These are phyloP conservation scores for Aleiodes alternator DNA, from an alignment of 2,888 invertebrate genomes.

Conservation along the genomic window DNA sequence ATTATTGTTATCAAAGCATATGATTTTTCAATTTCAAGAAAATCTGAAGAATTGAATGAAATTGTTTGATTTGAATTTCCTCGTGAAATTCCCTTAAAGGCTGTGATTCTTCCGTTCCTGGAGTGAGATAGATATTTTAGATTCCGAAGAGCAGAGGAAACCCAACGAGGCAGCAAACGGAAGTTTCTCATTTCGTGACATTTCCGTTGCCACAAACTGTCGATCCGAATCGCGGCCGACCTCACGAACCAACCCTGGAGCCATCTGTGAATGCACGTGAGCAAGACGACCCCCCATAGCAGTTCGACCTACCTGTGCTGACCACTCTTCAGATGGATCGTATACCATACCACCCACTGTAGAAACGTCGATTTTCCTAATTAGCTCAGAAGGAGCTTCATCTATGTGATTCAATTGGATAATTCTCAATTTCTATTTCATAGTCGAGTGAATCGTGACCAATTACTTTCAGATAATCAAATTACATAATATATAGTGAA, in stretches of 20 bases:
- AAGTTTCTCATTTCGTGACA: constrained; percentile 38
- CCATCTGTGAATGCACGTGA: constrained; percentile 35
- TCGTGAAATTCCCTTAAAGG: constrained; percentile 3
- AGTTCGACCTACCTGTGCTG: constrained; percentile 12
- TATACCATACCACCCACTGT: background rate
- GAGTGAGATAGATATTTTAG: constrained; percentile 31
- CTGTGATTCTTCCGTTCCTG: background rate
- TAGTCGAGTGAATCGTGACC: constrained; percentile 1
- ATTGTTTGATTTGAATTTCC: constrained; percentile 12
- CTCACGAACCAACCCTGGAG: constrained; percentile 33
- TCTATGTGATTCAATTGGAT: constrained; percentile 20
- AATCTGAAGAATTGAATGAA: no score
- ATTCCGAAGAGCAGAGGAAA: constrained; percentile 33
- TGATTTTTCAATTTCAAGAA: no score
- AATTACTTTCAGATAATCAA: constrained; percentile 23
- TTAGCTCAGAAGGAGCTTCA: constrained; percentile 13
- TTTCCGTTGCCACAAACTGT: constrained; percentile 44
- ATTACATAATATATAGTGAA: background rate
- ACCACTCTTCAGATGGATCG: constrained; percentile 29
- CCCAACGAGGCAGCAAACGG: constrained; percentile 36
- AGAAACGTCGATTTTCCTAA: constrained; percentile 18
- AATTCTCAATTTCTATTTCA: constrained; percentile 28
- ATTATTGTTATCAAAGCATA: no score
- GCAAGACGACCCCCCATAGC: constrained; percentile 29
- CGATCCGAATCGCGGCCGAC: constrained; percentile 40